A percentile compares a stretch with the other conserved stretches of the same genome.
Evolutionary conservation across 2,113 vertebrate species (phyloP).

Genomic region (Strigops habroptila): DNA sequence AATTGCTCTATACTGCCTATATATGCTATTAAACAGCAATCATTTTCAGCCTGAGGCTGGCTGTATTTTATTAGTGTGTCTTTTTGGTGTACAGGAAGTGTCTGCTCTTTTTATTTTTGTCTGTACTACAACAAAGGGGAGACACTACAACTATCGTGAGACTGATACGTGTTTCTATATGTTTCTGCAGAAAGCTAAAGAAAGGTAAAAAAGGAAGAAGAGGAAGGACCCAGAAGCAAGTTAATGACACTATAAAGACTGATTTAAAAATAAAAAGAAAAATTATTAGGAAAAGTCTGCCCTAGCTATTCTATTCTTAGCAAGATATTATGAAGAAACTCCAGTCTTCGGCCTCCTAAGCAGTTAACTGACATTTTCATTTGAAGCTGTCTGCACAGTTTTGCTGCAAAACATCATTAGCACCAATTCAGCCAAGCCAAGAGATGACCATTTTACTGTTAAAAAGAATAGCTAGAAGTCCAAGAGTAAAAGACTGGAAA

Average conservation of each 20-base stretch:
- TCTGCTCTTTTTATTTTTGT: neutral
- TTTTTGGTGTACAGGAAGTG: neutral
- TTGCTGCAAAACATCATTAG: neutral
- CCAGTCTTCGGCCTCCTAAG: neutral
- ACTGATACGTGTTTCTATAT: fast-evolving
- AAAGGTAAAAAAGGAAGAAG: neutral
- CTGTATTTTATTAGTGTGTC: neutral
- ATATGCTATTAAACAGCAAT: neutral
- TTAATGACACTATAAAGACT: neutral
- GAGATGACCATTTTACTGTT: neutral
- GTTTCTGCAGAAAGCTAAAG: neutral
- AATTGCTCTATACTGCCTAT: neutral
- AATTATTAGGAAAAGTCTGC: neutral
- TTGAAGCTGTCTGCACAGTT: neutral
- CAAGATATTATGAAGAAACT: neutral
- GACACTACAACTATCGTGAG: neutral
- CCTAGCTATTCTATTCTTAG: neutral
- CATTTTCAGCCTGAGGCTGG: neutral
- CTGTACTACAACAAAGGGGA: neutral
- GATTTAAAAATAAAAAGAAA: neutral
- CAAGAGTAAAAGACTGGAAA: neutral
- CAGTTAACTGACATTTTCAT: neutral
- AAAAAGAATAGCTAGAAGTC: neutral
- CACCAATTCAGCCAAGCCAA: neutral
- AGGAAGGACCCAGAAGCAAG: neutral